Evolutionary conservation across 2,113 vertebrate genomes (phyloP), one percentile per base, ranked within the genome.

Genomic region (Burhinus oedicnemus): DNA sequence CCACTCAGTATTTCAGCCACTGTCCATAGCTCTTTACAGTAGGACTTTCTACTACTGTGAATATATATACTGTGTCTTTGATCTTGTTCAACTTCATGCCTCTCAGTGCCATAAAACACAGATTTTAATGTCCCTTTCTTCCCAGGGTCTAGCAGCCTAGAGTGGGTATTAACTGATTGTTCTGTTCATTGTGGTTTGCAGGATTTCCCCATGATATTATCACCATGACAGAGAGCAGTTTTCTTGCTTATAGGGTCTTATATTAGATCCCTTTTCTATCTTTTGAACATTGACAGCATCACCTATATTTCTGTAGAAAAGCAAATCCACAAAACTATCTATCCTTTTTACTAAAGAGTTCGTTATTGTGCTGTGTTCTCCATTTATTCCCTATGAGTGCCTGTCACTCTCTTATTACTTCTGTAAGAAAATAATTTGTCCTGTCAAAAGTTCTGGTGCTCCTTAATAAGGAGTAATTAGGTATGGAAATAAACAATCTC

Each of bases 381-480:
- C 58, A 60, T 25, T 71, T 81, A 26, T 40, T 86, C 64, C 17
- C 21, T 47, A 0, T 2, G 4, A 55, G 27, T 5, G 18, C 64
- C 55, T 94, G 92, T 93, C 92, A 86, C 47, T 64, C 78, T 89
- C 78, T 87, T 80, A 88, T 58, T 68, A 42, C 13, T 90, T 68
- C 77, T 2, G 0, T 62, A 87, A 83, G 54, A 81, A 96, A 93
- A 93, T 88, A 57, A 88, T 95, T 80, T 85, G 54, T 89, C 70
- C 62, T 80, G 74, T 93, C 89, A 91, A 45, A 95, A 95, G 38
- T 90, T 97, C 91, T 91, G n/a, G 64, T 95, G 68, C 77, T 88
- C 12, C 95, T 97, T 96, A 94, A 95, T 92, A 75, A 71, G 72
- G 47, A 96, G 44, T 77, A 95, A 97, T 92, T 94, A 91, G 13